Evolutionary conservation across 2,113 vertebrate genomes (phyloP), one percentile per base, ranked within the genome.

Genomic region (Saguinus midas): DNA sequence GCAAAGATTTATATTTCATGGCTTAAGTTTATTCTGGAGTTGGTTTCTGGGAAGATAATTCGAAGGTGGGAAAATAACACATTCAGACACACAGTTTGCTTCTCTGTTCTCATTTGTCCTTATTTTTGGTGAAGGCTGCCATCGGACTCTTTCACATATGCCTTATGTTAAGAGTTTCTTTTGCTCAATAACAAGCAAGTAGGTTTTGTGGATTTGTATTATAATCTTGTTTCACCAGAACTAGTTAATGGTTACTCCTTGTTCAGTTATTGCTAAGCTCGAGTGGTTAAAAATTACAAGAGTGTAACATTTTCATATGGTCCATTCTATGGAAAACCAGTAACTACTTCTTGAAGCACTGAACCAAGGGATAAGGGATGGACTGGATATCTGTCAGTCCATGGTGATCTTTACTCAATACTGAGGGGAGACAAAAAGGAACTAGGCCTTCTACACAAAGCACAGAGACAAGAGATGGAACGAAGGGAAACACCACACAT

Each of bases 1-100:
- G 57, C 32, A 87, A 32, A 52, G 80, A 68, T 80, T 81, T 93
- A 25, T 87, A 57, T 80, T 70, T 96, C 43, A 14, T 40, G 93
- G 79, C 72, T 1, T 76, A 17, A 91, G 9, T 58, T 94, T 58
- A 58, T 27, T 87, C 45, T 88, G 52, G 78, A 84, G 45, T 78
- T 2, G 35, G 50, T 90, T 87, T 91, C 64, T 58, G 88, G 79
- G 40, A 80, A 95, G 85, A 83, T 48, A 78, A 16, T 66, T 76
- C 75, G 0, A 17, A 90, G 70, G 35, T 6, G 58, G 68, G 61
- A 72, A 97, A 91, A 72, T 11, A 55, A 11, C 87, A 73, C 14
- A 61, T 52, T 92, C 21, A 88, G 50, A 25, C 3, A 64, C 45
- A 27, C 23, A 43, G 50, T 78, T 84, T 27, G 23, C 25, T 66